phyloP scores from a whole-genome alignment of 2,888 invertebrate species.

The Meghimatium bilineatum region DNA sequence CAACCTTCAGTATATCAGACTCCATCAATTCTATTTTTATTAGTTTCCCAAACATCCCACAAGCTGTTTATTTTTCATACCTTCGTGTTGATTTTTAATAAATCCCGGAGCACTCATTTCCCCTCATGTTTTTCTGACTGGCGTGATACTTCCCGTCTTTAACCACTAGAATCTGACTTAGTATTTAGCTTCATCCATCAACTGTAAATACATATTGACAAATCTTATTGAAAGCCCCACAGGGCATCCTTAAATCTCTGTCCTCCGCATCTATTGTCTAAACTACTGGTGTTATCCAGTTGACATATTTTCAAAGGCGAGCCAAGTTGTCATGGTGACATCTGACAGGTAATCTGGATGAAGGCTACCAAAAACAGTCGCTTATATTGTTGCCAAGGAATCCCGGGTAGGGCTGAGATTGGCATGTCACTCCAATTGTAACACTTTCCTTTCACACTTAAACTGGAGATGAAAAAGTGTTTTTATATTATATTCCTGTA shows the following conservation, averaged over 20 bases:
- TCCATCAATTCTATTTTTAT: no score
- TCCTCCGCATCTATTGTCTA: background rate
- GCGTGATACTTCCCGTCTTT: background rate
- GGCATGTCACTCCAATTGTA: background rate
- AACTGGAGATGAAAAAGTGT: background rate
- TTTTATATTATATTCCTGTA: no score
- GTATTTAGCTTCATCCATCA: background rate
- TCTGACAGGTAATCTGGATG: background rate
- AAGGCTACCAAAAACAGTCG: background rate
- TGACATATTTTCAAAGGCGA: background rate
- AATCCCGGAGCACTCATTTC: background rate
- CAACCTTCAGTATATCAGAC: no score
- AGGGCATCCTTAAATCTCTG: background rate
- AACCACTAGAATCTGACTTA: background rate
- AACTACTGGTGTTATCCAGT: background rate
- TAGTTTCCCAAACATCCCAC: no score
- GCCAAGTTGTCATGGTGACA: background rate
- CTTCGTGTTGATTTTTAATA: background rate
- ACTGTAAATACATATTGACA: background rate
- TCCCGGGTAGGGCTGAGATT: background rate
- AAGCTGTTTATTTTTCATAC: background rate
- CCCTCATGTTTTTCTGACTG: background rate
- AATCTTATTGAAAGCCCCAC: background rate
- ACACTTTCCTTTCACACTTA: background rate
- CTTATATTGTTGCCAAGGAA: background rate